Evolutionary conservation across 2,888 invertebrate species (phyloP).

Genomic region (Pandemis heparana): DNA sequence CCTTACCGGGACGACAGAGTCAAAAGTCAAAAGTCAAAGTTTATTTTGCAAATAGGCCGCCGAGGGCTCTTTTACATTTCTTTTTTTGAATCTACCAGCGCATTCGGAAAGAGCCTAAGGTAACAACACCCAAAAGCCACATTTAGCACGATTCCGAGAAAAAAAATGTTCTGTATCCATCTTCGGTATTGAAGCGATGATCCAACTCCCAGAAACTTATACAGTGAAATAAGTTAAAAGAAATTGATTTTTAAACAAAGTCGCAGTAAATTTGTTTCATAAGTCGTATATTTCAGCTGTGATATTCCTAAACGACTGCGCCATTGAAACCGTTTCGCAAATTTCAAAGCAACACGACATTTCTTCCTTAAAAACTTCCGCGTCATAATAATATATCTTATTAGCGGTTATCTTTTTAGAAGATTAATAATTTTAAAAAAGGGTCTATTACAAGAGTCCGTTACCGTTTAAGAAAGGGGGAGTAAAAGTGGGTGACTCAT

Average conservation of each 20-base stretch:
- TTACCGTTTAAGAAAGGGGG: conserved; percentile 34
- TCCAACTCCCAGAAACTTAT: background rate
- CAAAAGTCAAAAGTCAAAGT: too few relatives aligned
- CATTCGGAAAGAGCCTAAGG: too few relatives aligned
- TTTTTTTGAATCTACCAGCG: too few relatives aligned
- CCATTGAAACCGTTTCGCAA: background rate
- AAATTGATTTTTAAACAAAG: background rate
- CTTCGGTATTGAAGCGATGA: too few relatives aligned
- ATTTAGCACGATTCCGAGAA: too few relatives aligned
- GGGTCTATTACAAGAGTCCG: conserved; percentile 37
- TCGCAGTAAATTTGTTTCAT: background rate
- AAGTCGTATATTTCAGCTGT: background rate
- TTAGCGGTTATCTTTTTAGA: conserved; percentile 30
- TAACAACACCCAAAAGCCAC: too few relatives aligned
- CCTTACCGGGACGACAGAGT: too few relatives aligned
- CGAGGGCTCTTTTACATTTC: too few relatives aligned
- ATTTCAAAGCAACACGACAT: conserved; percentile 8
- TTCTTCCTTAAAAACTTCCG: conserved; percentile 19
- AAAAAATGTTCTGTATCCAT: too few relatives aligned
- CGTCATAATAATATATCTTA: conserved; percentile 22
- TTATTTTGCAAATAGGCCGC: too few relatives aligned
- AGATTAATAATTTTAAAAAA: conserved; percentile 40
- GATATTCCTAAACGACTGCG: background rate
- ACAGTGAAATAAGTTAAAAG: background rate
- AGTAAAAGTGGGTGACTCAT: conserved; percentile 35